These are phyloP conservation scores for Chaunax sp. DNA, from an alignment of 2,797 vertebrate species.

Conservation along the genomic window DNA sequence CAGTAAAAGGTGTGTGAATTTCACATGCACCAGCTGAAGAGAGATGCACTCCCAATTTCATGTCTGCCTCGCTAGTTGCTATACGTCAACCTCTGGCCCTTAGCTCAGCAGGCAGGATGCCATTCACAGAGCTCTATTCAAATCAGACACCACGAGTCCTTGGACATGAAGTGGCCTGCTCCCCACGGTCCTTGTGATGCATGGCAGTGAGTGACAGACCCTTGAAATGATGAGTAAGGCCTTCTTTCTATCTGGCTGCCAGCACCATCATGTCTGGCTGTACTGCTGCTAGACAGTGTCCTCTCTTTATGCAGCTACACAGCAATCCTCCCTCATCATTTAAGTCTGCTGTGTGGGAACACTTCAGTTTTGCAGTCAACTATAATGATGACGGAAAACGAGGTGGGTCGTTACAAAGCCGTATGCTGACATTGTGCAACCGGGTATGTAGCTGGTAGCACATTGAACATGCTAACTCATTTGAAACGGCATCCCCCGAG, in stretches of 20 bases:
- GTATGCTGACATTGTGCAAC: too few species aligned
- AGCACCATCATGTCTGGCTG: slow-evolving; percentile 41
- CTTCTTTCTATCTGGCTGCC: slow-evolving; percentile 35
- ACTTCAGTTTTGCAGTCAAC: too few species aligned
- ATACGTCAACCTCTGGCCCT: slow-evolving; percentile 14
- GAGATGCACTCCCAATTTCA: not conserved
- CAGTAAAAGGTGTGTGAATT: slow-evolving; percentile 19
- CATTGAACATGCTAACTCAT: too few species aligned
- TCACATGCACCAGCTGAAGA: slow-evolving; percentile 11
- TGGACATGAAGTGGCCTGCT: slow-evolving; percentile 46
- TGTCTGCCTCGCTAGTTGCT: slow-evolving; percentile 7
- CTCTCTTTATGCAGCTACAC: slow-evolving; percentile 49
- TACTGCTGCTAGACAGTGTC: slow-evolving; percentile 50
- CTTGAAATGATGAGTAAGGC: slow-evolving; percentile 48
- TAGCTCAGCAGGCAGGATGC: slow-evolving; percentile 29
- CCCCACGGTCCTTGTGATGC: slow-evolving; percentile 43
- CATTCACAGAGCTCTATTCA: slow-evolving; percentile 42
- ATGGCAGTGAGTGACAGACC: slow-evolving; percentile 49
- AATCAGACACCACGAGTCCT: slow-evolving; percentile 37
- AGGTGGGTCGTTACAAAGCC: too few species aligned
- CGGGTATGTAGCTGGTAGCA: too few species aligned
- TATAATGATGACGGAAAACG: too few species aligned
- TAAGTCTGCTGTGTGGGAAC: too few species aligned
- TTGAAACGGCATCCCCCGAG: too few species aligned
- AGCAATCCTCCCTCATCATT: too few species aligned